Conservation (phyloP, 2,888 invertebrate genomes). For the Caradrina kadenii region DNA sequence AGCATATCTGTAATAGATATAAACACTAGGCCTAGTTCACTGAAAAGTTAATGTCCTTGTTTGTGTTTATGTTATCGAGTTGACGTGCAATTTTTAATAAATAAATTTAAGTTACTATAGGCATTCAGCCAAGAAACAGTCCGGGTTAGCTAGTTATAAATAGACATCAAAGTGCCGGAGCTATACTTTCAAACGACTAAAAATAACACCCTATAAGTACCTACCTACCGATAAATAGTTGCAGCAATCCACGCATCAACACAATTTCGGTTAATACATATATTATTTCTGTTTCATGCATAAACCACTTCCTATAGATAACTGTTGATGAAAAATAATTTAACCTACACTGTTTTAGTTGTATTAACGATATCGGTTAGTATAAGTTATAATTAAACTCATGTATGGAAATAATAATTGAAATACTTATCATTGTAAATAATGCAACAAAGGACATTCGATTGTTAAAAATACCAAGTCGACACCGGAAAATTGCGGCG, state of each 20-base stretch:
- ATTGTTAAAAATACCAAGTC: constrained; percentile 45
- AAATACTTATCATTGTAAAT: constrained; percentile 23
- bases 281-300: constrained; percentile 5
- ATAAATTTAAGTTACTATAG: constrained; percentile 26
- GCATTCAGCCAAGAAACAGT: constrained; percentile 27
- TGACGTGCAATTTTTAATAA: not conserved
- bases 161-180: constrained; percentile 55
- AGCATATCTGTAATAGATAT: no score
- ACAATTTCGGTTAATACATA: not conserved
- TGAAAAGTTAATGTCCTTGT: not conserved
- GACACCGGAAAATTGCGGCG: constrained; percentile 75
- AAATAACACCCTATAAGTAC: constrained; percentile 30
- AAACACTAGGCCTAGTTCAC: not conserved
- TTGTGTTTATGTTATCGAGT: not conserved
- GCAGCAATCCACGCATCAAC: not conserved
- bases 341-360: not conserved
- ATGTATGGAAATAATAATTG: not conserved
- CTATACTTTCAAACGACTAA: constrained; percentile 28
- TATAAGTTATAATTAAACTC: not conserved
- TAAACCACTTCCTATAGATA: constrained; percentile 3
- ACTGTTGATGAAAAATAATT: not conserved
- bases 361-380: not conserved
- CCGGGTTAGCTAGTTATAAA: constrained; percentile 36
- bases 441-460: constrained; percentile 15
- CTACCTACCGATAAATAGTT: constrained; percentile 14